These are phyloP conservation scores for Chitala chitala DNA, from an alignment of 2,113 vertebrate species.

Conservation along the genomic window DNA sequence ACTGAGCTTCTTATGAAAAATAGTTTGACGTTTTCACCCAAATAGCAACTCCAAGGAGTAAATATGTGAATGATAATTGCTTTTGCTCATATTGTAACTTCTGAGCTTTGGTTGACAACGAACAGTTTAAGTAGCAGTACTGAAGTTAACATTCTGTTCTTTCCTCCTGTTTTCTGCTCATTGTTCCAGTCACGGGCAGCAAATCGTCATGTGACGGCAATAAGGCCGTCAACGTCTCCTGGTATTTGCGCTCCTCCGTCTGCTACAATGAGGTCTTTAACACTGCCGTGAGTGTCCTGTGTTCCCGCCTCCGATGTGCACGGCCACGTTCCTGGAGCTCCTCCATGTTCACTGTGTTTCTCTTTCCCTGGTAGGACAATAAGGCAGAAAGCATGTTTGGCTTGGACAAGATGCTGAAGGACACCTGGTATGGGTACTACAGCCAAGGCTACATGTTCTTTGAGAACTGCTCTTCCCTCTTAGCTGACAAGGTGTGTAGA, in stretches of 20 bases:
- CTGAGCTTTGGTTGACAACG: too few relatives aligned
- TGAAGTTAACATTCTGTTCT: not conserved
- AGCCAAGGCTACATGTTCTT: slow-evolving; percentile 69
- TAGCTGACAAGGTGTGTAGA: slow-evolving; percentile 69
- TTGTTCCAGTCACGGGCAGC: slow-evolving; percentile 50
- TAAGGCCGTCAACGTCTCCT: slow-evolving; percentile 61
- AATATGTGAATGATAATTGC: too few relatives aligned
- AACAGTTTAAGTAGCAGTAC: too few relatives aligned
- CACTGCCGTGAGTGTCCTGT: slow-evolving; percentile 56
- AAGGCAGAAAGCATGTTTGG: slow-evolving; percentile 72
- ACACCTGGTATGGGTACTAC: slow-evolving; percentile 78
- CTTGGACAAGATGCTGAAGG: slow-evolving; percentile 66
- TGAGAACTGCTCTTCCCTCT: slow-evolving; percentile 74
- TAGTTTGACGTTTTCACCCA: too few relatives aligned
- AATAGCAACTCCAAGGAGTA: too few relatives aligned
- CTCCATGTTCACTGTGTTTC: not conserved
- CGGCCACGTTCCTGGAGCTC: not conserved
- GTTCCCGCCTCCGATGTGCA: not conserved
- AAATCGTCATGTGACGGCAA: slow-evolving; percentile 43
- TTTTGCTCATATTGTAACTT: too few relatives aligned
- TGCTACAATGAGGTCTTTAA: slow-evolving; percentile 71
- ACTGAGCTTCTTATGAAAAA: too few relatives aligned
- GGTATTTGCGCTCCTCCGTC: slow-evolving; percentile 65
- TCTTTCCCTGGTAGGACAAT: slow-evolving; percentile 59
- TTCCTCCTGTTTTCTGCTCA: not conserved